Evolutionary conservation across 23 tunicate species (phyloP).

Genomic region (Aplidium turbinatum): DNA sequence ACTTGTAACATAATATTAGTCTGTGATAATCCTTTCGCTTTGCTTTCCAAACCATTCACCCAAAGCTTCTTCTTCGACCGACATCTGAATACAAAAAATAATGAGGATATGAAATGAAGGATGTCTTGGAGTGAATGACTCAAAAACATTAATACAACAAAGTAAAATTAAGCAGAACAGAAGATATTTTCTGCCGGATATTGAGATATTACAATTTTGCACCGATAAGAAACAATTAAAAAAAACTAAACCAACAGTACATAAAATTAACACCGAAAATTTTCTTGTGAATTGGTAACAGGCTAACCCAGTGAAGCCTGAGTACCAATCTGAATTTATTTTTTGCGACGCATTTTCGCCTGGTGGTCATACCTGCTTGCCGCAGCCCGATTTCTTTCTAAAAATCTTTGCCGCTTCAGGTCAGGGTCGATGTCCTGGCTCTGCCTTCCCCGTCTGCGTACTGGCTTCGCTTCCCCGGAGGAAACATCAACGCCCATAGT

Average conservation of each 20-base stretch:
- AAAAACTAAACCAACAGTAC: too few relatives aligned
- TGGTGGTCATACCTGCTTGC: conserved; percentile 70
- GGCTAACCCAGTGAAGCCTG: too few relatives aligned
- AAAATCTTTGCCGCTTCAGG: conserved; percentile 73
- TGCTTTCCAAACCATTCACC: conserved; percentile 82
- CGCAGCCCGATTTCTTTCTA: conserved; percentile 93
- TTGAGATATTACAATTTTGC: neutral
- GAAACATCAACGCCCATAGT: too few relatives aligned
- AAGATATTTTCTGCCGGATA: neutral
- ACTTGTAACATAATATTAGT: conserved; percentile 78
- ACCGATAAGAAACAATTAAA: too few relatives aligned
- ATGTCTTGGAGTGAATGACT: neutral
- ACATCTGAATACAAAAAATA: conserved; percentile 50
- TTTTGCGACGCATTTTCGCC: too few relatives aligned
- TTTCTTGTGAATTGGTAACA: too few relatives aligned
- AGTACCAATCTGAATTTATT: too few relatives aligned
- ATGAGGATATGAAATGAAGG: neutral
- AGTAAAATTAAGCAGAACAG: neutral
- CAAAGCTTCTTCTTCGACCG: conserved; percentile 88
- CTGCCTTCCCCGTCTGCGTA: conserved; percentile 68
- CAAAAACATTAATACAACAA: neutral
- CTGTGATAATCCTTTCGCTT: conserved; percentile 75
- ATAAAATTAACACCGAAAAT: too few relatives aligned
- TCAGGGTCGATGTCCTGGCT: conserved; percentile 81
- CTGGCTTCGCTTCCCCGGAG: conserved; percentile 25